Conservation (phyloP, 2,113 vertebrate species). For the Chitala chitala region DNA sequence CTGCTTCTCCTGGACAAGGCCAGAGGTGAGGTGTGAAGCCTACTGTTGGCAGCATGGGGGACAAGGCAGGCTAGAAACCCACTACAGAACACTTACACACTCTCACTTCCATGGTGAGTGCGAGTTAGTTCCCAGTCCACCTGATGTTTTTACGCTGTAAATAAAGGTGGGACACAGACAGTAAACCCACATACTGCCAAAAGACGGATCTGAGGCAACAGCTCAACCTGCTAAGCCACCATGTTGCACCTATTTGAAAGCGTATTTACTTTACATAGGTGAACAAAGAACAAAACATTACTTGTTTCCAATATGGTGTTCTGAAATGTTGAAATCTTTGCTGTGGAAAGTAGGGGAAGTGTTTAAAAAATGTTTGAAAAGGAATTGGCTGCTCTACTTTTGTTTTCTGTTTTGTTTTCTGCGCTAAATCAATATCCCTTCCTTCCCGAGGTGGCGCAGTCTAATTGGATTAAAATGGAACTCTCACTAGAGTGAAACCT, state of each 20-base stretch:
- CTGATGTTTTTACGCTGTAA: too few species aligned
- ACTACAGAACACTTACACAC: too few species aligned
- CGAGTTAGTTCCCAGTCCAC: too few species aligned
- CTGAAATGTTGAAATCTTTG: neutral
- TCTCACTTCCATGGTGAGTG: too few species aligned
- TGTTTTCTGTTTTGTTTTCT: neutral
- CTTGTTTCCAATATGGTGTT: neutral
- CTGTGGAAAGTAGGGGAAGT: neutral
- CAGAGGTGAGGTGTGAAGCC: too few species aligned
- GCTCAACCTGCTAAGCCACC: too few species aligned
- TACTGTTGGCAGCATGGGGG: too few species aligned
- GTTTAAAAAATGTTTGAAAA: neutral
- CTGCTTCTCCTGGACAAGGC: too few species aligned
- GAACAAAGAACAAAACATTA: neutral
- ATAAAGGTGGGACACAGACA: too few species aligned
- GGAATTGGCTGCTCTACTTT: neutral
- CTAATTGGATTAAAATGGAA: neutral
- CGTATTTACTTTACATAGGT: neutral
- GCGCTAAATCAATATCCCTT: neutral
- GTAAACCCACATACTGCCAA: too few species aligned
- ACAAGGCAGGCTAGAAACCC: neutral
- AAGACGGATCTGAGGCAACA: too few species aligned
- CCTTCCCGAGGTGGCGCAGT: conserved; percentile 4
- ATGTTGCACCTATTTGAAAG: too few species aligned
- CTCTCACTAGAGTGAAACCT: neutral